phyloP scores from a whole-genome alignment of 1,140 invertebrate species.

The Myzus persicae region DNA sequence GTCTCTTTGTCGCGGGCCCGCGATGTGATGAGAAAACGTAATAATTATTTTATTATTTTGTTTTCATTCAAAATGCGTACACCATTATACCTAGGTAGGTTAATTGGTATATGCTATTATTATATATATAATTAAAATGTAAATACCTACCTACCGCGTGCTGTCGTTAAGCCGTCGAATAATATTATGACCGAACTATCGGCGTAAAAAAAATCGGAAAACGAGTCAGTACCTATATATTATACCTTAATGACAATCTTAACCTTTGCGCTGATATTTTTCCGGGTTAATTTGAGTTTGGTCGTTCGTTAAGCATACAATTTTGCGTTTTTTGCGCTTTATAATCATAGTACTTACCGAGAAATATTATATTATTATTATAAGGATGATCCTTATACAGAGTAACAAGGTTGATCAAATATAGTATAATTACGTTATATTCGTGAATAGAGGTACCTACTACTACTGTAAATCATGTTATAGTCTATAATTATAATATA shows the following conservation, averaged over 20 bases:
- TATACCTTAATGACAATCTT: conserved; percentile 31
- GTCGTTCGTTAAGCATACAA: neutral
- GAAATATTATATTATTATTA: neutral
- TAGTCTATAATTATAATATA: no score
- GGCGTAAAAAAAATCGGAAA: neutral
- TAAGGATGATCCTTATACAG: neutral
- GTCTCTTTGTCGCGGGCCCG: neutral
- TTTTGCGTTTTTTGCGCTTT: neutral
- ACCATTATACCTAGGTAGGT: neutral
- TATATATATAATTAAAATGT: neutral
- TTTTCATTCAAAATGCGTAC: neutral
- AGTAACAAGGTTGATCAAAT: neutral
- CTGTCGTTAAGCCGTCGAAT: neutral
- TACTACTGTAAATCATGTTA: neutral
- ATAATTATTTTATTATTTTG: neutral
- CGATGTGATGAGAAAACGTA: neutral
- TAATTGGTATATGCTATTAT: neutral
- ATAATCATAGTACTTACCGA: neutral
- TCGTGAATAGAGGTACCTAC: neutral
- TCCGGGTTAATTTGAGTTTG: neutral
- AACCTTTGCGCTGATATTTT: neutral
- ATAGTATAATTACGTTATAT: neutral
- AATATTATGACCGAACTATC: neutral
- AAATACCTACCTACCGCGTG: neutral
- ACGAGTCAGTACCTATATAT: neutral